phyloP scores from a whole-genome alignment of 64 coral and sea anemone species.

The Hydrozoanthus tunicans region DNA sequence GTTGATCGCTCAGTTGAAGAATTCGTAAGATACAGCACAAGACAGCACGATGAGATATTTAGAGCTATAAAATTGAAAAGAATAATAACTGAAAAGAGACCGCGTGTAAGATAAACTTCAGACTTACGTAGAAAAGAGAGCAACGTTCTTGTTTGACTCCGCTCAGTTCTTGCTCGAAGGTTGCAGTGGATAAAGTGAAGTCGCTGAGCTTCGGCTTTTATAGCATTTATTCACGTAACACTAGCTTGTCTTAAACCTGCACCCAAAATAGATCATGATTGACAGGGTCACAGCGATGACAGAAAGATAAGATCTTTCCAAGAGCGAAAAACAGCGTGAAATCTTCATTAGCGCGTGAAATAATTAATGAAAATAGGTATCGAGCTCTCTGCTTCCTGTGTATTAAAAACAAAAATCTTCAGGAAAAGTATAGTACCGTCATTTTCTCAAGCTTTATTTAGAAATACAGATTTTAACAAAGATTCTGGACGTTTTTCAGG shows the following conservation, averaged over 20 bases:
- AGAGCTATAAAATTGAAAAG: no score
- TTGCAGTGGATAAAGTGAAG: not conserved
- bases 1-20: no score
- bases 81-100: no score
- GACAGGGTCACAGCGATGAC: not conserved
- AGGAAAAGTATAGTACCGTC: no score
- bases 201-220: not conserved
- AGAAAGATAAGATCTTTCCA: not conserved
- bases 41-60: no score
- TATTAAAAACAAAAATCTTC: no score
- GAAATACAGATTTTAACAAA: no score
- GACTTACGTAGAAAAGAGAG: not conserved
- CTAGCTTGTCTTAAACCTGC: not conserved
- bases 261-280: not conserved
- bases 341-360: not conserved
- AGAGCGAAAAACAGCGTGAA: not conserved
- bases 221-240: not conserved
- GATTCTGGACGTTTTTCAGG: no score
- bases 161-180: not conserved
- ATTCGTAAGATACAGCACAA: no score
- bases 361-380: constrained; percentile 9
- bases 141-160: not conserved
- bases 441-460: no score
- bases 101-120: no score
- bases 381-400: not conserved